Base-by-base conservation (phyloP, 2,797 vertebrate genomes). In the Hoplostethus mediterraneus region DNA sequence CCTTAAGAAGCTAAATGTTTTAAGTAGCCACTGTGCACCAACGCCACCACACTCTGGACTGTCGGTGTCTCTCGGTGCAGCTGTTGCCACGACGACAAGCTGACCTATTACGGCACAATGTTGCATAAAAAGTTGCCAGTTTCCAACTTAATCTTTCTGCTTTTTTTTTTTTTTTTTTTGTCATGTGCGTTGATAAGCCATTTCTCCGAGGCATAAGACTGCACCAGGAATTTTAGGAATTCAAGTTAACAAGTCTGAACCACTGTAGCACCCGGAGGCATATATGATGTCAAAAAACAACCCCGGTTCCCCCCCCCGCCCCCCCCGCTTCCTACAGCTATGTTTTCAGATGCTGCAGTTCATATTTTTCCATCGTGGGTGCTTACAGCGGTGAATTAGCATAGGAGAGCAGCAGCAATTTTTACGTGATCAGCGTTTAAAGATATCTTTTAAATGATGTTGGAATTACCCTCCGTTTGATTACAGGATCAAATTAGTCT, bases 211-310 rank as follows among this genome's bases (percentile, higher is more conserved):
- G 88, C 82, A 84, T 81, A 77, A 82, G 80, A 87, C 87, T 82
- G 80, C 76, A 66, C 69, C 53, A 90, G 81, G 92, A 94, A 94
- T 94, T 88, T 88, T 71, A 85, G 80, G 90, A 92, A 94, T 94
- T 86, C 82, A 77, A 75, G 82, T 92, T 89, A 91, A 89, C 87
- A 89, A 90, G 92, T 91, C 90, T 90, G 78, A 93, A 90, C 84
- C 90, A 83, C 84, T 91, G 87, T 84, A 88, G 74, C 71, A 86
- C 84, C 87, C 85, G 17, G 71, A 88, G 86, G 87, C 84, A 75
- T 16, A 16, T 3, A 47, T 77, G 65, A 87, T 87, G 70, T 84
- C 52, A 84, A 70, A 75, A 59, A 49, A 54, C 16, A 33, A 45
- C 33, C 4, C 33, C 4, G 6, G 6, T 33, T 4, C 63, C 31